A percentile compares a stretch with the other conserved stretches of the same genome.
Conservation (phyloP, 1,140 invertebrate species). For the Latrodectus geometricus region DNA sequence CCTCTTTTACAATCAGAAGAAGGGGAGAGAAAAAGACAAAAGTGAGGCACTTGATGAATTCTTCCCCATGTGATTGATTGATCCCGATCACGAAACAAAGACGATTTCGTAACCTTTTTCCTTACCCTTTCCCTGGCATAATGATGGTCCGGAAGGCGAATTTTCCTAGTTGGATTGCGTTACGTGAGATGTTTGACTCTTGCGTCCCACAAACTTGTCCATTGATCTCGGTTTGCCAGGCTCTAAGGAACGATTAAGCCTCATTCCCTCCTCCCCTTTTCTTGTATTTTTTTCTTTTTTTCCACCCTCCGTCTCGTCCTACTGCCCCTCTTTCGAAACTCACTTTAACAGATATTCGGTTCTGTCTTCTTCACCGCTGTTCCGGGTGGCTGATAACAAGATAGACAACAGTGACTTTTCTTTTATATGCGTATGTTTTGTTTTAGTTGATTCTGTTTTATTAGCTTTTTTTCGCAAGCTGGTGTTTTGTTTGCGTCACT, state of each 20-base stretch:
- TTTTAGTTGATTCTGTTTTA: neutral
- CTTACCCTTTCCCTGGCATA: slow-evolving; percentile 31
- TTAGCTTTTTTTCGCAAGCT: neutral
- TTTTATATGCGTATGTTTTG: neutral
- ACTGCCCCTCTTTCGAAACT: neutral
- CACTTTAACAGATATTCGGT: slow-evolving; percentile 41
- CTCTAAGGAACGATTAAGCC: slow-evolving; percentile 40
- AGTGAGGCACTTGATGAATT: slow-evolving; percentile 49
- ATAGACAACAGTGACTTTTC: slow-evolving; percentile 27
- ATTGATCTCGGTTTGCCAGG: slow-evolving; percentile 25
- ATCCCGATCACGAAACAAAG: slow-evolving; percentile 47
- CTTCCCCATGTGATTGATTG: slow-evolving; percentile 41
- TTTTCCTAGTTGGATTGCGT: slow-evolving; percentile 31
- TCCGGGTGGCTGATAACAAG: slow-evolving; percentile 27
- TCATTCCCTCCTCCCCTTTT: neutral
- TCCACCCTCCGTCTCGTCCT: neutral
- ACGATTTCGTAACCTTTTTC: slow-evolving; percentile 49
- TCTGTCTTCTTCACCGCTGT: neutral
- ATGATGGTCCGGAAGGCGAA: slow-evolving; percentile 23
- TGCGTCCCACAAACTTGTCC: slow-evolving; percentile 41
- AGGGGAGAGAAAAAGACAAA: slow-evolving; percentile 22
- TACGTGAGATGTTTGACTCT: slow-evolving; percentile 52
- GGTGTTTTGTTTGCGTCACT: neutral
- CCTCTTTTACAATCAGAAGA: slow-evolving; percentile 26
- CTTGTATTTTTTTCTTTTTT: neutral